Evolutionary conservation across 2,797 vertebrate species (phyloP).

Genomic region (Rhabdomys pumilio): DNA sequence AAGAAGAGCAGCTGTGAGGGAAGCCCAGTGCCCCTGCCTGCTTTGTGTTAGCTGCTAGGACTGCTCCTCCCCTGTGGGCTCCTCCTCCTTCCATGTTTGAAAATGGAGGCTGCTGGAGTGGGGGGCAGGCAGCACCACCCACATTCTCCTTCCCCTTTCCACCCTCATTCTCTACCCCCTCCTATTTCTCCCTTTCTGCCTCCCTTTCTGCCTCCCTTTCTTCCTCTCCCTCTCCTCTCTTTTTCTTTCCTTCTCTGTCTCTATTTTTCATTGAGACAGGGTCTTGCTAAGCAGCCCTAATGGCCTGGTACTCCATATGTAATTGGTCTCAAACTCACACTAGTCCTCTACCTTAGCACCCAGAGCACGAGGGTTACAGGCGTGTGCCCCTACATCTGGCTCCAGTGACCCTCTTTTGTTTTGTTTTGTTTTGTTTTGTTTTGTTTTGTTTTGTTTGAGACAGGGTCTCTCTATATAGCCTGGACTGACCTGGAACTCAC

Average conservation of each 20-base stretch:
- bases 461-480: background rate
- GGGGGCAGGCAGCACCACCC: background rate
- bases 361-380: background rate
- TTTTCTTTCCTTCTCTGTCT: background rate
- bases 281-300: background rate
- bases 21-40: background rate
- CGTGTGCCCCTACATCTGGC: background rate
- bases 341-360: background rate
- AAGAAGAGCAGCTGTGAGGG: conserved; percentile 74
- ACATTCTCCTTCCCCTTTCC: background rate
- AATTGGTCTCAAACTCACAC: background rate
- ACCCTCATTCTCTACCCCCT: background rate
- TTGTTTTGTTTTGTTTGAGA: background rate
- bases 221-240: background rate
- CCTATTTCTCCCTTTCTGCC: background rate
- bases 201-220: background rate
- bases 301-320: no score
- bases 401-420: background rate
- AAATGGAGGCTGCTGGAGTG: background rate
- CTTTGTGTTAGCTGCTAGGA: background rate
- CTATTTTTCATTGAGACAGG: background rate
- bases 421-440: background rate
- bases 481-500: background rate
- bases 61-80: no score
- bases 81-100: background rate